A percentile compares a stretch with the other conserved stretches of the same genome.
phyloP scores from a whole-genome alignment of 2,113 vertebrate genomes.

The Bubo blakistoni region DNA sequence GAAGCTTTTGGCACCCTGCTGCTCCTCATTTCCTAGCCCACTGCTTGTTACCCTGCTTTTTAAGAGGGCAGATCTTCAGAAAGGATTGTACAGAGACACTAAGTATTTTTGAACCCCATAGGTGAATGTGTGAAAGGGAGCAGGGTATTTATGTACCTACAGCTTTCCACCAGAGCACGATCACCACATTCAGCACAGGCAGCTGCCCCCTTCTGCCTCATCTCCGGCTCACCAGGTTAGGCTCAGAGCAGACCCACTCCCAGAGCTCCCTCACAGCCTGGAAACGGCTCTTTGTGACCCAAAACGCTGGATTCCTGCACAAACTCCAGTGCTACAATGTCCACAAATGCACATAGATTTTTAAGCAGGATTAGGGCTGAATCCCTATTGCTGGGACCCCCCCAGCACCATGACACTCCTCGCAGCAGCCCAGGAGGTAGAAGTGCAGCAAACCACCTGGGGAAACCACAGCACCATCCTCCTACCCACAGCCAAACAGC shows the following conservation, averaged over 20 bases:
- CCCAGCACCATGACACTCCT: neutral
- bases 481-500: neutral
- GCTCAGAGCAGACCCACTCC: neutral
- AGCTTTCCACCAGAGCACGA: neutral
- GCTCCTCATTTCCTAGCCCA: neutral
- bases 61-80: neutral
- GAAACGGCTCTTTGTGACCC: neutral
- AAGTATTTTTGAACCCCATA: neutral
- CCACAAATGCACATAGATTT: neutral
- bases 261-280: neutral
- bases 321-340: neutral
- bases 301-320: neutral
- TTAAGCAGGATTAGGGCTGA: neutral
- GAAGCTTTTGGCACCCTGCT: neutral
- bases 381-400: rapidly evolving
- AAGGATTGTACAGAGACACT: neutral
- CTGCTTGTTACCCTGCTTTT: rapidly evolving
- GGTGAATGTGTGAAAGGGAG: neutral
- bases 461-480: neutral
- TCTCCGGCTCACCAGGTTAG: neutral
- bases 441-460: neutral
- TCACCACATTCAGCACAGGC: neutral
- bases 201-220: neutral
- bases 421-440: neutral
- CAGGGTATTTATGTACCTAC: rapidly evolving